phyloP scores from a whole-genome alignment of 1,140 invertebrate species.

The Trichonephila clavipes region DNA sequence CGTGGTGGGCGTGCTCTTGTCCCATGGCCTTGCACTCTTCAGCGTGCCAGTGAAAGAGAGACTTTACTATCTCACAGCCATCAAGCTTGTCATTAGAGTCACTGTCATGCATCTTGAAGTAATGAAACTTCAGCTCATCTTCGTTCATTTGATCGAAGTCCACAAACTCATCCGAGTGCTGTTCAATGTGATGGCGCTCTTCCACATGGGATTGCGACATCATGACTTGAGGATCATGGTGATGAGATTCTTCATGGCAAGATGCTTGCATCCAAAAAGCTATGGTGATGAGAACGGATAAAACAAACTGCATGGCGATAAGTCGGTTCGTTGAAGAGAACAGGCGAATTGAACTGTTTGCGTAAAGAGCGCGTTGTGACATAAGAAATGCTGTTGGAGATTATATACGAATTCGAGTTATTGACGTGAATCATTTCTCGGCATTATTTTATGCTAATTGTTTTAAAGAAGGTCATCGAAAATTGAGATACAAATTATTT shows the following conservation, averaged over 20 bases:
- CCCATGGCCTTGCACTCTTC: constrained; percentile 76
- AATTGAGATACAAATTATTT: no score
- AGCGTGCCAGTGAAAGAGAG: constrained; percentile 82
- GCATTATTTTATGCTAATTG: no score
- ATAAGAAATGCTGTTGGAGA: no score
- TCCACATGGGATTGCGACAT: neutral
- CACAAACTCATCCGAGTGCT: constrained; percentile 75
- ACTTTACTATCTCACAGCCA: constrained; percentile 95
- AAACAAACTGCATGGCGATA: neutral
- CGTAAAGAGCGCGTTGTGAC: neutral
- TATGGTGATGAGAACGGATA: neutral
- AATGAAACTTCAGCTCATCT: constrained; percentile 96
- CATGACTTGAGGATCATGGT: neutral
- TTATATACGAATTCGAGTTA: no score
- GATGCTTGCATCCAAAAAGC: neutral
- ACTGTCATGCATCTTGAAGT: constrained; percentile 98
- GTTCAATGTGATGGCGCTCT: constrained; percentile 51
- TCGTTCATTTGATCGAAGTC: constrained; percentile 97
- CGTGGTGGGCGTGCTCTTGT: constrained; percentile 33
- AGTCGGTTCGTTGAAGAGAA: neutral
- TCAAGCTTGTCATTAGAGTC: constrained; percentile 97
- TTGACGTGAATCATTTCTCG: no score
- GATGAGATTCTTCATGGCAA: neutral
- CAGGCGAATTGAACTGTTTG: neutral
- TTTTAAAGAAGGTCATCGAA: no score